Evolutionary conservation across 2,113 vertebrate species (phyloP).

Genomic region (Tragelaphus strepsiceros): DNA sequence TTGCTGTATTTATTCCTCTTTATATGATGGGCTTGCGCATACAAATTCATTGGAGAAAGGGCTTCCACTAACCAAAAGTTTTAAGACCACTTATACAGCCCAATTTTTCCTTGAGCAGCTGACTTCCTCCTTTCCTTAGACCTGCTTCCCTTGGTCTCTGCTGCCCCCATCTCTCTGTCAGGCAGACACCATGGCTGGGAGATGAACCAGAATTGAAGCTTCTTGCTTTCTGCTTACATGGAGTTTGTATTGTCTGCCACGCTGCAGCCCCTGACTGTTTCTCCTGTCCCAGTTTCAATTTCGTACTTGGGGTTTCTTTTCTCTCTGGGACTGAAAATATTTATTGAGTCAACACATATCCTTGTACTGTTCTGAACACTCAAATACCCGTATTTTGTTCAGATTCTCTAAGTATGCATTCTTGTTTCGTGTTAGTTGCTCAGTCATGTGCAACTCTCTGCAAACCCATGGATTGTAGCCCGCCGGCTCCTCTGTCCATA

Average conservation of each 20-base stretch:
- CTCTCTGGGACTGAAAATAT: slow-evolving; percentile 20
- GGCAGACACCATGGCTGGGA: neutral
- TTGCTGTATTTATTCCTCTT: neutral
- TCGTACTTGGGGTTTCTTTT: slow-evolving; percentile 7
- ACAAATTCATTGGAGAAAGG: neutral
- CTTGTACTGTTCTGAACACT: neutral
- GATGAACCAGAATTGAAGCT: neutral
- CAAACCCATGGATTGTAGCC: neutral
- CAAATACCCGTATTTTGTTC: neutral
- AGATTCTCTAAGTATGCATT: slow-evolving; percentile 14
- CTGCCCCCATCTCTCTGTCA: neutral
- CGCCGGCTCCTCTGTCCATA: neutral
- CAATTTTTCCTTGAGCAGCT: neutral
- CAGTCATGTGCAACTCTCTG: neutral
- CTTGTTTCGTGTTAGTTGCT: neutral
- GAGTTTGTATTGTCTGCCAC: neutral
- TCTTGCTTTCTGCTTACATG: neutral
- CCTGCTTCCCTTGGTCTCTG: neutral
- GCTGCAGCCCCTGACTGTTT: neutral
- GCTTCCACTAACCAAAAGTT: neutral
- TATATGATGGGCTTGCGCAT: neutral
- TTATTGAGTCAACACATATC: slow-evolving; percentile 27
- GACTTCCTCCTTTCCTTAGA: neutral
- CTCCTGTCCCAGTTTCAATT: slow-evolving; percentile 34
- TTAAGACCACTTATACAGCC: neutral